Base-by-base conservation (phyloP, 1,140 invertebrate species). In the Orchesella cincta region DNA sequence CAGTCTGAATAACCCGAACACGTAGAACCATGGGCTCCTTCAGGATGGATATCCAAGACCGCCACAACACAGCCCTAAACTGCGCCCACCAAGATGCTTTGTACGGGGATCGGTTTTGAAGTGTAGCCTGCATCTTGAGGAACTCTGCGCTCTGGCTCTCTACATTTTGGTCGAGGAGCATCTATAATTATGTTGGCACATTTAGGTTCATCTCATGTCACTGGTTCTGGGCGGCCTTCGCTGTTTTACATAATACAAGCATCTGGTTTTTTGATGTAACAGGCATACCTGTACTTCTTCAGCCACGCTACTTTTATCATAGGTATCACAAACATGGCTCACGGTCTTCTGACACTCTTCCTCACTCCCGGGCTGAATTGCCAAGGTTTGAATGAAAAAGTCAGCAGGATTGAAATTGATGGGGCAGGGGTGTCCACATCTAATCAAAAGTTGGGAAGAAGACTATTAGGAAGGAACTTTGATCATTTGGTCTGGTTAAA, bases 351-450 rank as follows among this genome's bases (percentile, higher is more conserved):
- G 77, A 78, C 86, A 87, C 5, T 91, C 89, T 29, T 90, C 88
- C 85, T 96, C 94, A 54, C 90, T 88, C 0, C 92, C 93, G 0
- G 95, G 95, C 26, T 93, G 90, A 0, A 97, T 91, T 0, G 96
- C 95, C 75, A 98, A 85, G 5, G 94, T 90, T 84, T 95, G 91
- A n/a, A 98, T 92, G 84, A 93, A 98, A 84, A 94, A 96, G 86
- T 99, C 97, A 0, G 95, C 96, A 12, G 96, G 96, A 84, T 98
- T 98, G 85, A 95, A 98, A 84, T 98, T 97, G 1, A 81, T 78
- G 0, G 89, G 89, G 80, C 88, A 88, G 0, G 82, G 84, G 64
- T 86, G 85, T 52, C 86, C 86, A 29, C 85, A 82, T 20, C 86
- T 87, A 80, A 12, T 23, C 12, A 73, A 73, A 20, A 23, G n/a